Percentiles rank a stretch among this genome's conserved stretches.
Evolutionary conservation across 1,140 invertebrate species (phyloP).

Genomic region (Scaptodrosophila lebanonensis): DNA sequence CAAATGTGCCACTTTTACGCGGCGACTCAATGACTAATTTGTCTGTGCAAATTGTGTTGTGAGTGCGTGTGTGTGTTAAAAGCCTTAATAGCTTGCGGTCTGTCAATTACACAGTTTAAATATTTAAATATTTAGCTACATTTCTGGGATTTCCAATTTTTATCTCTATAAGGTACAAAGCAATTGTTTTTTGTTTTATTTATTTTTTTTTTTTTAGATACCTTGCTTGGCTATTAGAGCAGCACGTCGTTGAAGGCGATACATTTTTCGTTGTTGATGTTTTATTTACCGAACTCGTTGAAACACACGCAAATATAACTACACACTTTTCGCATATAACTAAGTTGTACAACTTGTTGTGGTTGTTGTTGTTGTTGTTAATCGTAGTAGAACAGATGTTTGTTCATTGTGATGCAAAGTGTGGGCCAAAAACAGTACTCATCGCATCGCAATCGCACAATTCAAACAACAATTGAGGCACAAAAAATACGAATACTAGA

Average conservation of each 20-base stretch:
- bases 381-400: too few relatives aligned
- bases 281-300: neutral
- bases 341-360: too few relatives aligned
- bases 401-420: slow-evolving; percentile 42
- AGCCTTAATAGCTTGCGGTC: slow-evolving; percentile 12
- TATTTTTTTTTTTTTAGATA: slow-evolving; percentile 20
- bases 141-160: slow-evolving; percentile 7
- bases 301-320: slow-evolving; percentile 2
- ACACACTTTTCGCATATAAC: too few relatives aligned
- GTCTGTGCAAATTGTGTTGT: slow-evolving; percentile 24
- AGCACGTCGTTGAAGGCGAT: slow-evolving; percentile 58
- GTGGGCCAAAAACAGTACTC: too few relatives aligned
- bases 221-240: slow-evolving; percentile 66
- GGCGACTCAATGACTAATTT: slow-evolving; percentile 28
- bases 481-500: too few relatives aligned
- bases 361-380: too few relatives aligned
- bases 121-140: too few relatives aligned
- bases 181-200: slow-evolving; percentile 4
- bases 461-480: too few relatives aligned
- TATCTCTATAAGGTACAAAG: neutral
- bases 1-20: slow-evolving; percentile 13
- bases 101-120: slow-evolving; percentile 1
- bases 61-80: slow-evolving; percentile 16
- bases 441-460: too few relatives aligned
- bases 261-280: slow-evolving; percentile 32